Percentiles rank a stretch among this genome's conserved stretches.
Evolutionary conservation across 1,140 invertebrate genomes (phyloP).

Genomic region (Aphaenogaster rudis): DNA sequence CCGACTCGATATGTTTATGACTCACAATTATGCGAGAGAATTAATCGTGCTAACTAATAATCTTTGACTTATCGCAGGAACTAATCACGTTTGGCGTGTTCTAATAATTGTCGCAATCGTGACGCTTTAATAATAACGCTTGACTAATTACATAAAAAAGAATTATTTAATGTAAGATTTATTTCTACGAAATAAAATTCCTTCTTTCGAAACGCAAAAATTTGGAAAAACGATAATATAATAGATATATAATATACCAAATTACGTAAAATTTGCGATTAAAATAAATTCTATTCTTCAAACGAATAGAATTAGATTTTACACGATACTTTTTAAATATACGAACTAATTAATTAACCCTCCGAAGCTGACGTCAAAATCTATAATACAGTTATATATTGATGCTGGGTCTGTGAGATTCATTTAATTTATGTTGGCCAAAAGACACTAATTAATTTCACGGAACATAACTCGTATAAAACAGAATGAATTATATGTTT

Average conservation of each 20-base stretch:
- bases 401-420: too few relatives aligned
- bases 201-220: neutral
- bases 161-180: neutral
- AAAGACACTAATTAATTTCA: too few relatives aligned
- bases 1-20: neutral
- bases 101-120: neutral
- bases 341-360: neutral
- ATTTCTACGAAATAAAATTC: neutral
- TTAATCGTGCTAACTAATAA: slow-evolving; percentile 3
- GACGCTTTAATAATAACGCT: neutral
- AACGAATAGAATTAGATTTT: neutral
- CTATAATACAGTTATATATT: too few relatives aligned
- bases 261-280: neutral
- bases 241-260: neutral
- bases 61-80: neutral
- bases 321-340: neutral
- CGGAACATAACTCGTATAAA: too few relatives aligned
- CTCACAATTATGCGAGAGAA: neutral
- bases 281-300: neutral
- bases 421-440: too few relatives aligned
- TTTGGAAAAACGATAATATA: neutral
- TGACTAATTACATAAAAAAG: neutral
- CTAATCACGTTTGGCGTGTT: neutral
- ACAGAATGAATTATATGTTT: too few relatives aligned
- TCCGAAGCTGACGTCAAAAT: too few relatives aligned